Base-by-base conservation (phyloP, 2,888 invertebrate genomes). In the Phortica magna region DNA sequence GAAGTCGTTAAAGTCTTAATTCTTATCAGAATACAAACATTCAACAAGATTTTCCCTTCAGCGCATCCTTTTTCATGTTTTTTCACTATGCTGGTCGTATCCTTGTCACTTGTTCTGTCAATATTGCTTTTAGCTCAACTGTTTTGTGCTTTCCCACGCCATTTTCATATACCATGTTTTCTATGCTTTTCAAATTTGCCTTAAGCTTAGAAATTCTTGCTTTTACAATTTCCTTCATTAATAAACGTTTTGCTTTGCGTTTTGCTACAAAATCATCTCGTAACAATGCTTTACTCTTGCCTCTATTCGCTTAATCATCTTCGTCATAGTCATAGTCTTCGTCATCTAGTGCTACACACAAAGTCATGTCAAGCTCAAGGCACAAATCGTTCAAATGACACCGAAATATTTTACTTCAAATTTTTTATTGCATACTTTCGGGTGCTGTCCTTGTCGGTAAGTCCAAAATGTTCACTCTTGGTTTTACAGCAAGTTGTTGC, bases 51-150 rank as follows among this genome's bases (percentile, higher is more conserved):
- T 48, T 2, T 48, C 48, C 9, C 48, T 48, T 12, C 14, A 55
- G 43, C 5, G 70, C 74, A 77, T 76, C 77, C 78, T 64, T 71
- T 74, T 79, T 74, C 67, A 76, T 79, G 77, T 74, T 74, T 74
- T 76, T 76, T 72, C 77, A 76, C 76, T 75, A 59, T 76, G 73
- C n/a, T 53, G 64, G 39, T 43, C 41, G 65, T 59, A 41, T 76
- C 19, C 70, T 70, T 74, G 48, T 31, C 31, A 53, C 68, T 71
- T 77, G 55, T 22, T 17, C 76, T 75, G 74, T 67, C 75, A 74
- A 74, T 79, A 68, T 68, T 68, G 17, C 68, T 68, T 59, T 31
- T 48, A 5, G 14, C 48, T 48, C 48, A 48, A 12, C 14, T 48
- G 48, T 7, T 48, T 48, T 48, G 48, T 48, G 48, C 2, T 48